phyloP scores from a whole-genome alignment of 2,888 invertebrate species.

The Limnephilus auricula region DNA sequence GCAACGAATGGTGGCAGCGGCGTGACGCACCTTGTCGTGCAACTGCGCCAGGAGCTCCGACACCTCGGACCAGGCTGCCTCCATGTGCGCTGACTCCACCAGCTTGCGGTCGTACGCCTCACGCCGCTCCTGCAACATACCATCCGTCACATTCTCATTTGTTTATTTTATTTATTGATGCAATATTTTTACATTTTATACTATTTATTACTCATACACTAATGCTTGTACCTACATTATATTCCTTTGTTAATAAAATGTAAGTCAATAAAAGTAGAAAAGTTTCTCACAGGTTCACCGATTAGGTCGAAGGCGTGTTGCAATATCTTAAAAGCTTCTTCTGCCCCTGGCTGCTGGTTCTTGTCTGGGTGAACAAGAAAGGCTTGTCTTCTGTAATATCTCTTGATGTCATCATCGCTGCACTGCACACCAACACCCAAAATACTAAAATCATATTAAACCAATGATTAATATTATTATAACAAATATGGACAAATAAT shows the following conservation, averaged over 20 bases:
- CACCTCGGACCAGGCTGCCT: constrained; percentile 93
- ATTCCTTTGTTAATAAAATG: not conserved
- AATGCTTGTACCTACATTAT: not conserved
- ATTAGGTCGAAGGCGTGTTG: constrained; percentile 97
- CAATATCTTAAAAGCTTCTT: constrained; percentile 97
- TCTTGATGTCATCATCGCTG: constrained; percentile 95
- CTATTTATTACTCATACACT: too few species aligned
- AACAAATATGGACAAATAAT: not conserved
- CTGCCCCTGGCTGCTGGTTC: constrained; percentile 95
- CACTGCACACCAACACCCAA: constrained; percentile 92
- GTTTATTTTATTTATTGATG: too few species aligned
- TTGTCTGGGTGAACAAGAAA: constrained; percentile 97
- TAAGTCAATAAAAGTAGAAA: not conserved
- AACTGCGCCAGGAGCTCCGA: constrained; percentile 91
- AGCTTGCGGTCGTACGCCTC: constrained; percentile 86
- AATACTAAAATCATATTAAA: constrained; percentile 78
- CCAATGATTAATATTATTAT: not conserved
- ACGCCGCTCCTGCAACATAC: constrained; percentile 81
- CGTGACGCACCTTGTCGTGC: constrained; percentile 96
- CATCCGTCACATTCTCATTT: not conserved
- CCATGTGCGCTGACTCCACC: constrained; percentile 87
- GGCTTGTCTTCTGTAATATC: constrained; percentile 95
- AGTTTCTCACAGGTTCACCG: constrained; percentile 86
- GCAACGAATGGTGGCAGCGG: constrained; percentile 94
- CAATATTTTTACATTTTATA: too few species aligned